Evolutionary conservation across 1,140 invertebrate species (phyloP).

Genomic region (Lordiphosa mommai): DNA sequence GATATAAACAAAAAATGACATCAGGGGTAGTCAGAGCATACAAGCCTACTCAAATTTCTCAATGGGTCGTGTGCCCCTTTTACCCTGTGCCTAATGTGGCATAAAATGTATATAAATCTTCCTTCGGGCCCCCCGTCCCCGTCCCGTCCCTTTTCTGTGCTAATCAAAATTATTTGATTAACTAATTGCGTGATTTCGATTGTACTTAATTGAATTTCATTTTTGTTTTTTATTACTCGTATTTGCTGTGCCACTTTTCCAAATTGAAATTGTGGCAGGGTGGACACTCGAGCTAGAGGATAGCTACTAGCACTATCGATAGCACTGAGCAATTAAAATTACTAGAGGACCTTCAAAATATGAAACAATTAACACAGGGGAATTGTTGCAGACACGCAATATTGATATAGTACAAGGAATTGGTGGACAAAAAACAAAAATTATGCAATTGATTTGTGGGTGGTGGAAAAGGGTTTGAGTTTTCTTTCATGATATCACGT

Average conservation of each 20-base stretch:
- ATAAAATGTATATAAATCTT: slow-evolving; percentile 71
- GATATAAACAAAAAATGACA: slow-evolving; percentile 72
- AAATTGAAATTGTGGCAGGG: slow-evolving; percentile 54
- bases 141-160: neutral
- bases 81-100: slow-evolving; percentile 21
- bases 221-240: slow-evolving; percentile 36
- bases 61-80: slow-evolving; percentile 45
- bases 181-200: slow-evolving; percentile 78
- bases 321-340: slow-evolving; percentile 54
- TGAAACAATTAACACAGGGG: slow-evolving; percentile 71
- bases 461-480: slow-evolving; percentile 1
- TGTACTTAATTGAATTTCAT: slow-evolving; percentile 75
- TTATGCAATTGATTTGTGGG: slow-evolving; percentile 47
- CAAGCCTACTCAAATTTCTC: slow-evolving; percentile 30
- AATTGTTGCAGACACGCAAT: slow-evolving; percentile 56
- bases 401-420: slow-evolving; percentile 14
- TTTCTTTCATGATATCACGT: slow-evolving; percentile 33
- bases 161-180: slow-evolving; percentile 78
- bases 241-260: slow-evolving; percentile 61
- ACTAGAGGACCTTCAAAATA: slow-evolving; percentile 62
- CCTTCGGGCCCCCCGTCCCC: neutral
- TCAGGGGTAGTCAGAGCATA: slow-evolving; percentile 56
- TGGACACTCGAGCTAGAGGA: neutral
- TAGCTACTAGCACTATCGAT: no score
- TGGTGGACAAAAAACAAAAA: neutral